Base-by-base conservation (phyloP, 2,888 invertebrate genomes). In the Andrena trimmerana region DNA sequence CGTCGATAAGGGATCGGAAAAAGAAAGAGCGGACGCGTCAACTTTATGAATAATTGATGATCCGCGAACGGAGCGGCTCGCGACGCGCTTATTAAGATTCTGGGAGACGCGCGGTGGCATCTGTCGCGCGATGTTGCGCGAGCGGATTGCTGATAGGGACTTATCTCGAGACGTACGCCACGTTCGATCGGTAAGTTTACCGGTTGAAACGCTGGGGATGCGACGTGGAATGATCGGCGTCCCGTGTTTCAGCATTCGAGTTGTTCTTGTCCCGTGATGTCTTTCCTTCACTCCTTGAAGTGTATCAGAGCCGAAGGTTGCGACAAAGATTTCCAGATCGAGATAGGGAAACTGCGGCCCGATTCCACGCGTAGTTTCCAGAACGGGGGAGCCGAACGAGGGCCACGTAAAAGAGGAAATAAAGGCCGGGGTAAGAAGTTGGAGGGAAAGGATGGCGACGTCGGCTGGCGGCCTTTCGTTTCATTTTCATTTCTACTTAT, bases 31-130 rank as follows among this genome's bases (percentile, higher is more conserved):
- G 52, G 65, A 16, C 78, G 8, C 66, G 72, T 76, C 76, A 52
- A 59, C 73, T 69, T 72, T 73, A 81, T 69, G 81, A 81, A 78
- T 81, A 78, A 78, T 81, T 69, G 77, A 81, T 73, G 67, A 67
- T 16, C 60, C 60, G 57, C 36, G 36, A 33, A 20, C 2, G 59
- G 31, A 66, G 2, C 33, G 57, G 57, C 27, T 54, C 73, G 27
- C 52, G 63, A 20, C 42, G 8, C 20, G 42, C 70, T 70, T 52
- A 63, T 76, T 71, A 80, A 52, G 36, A 66, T 71, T 65, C 50
- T 29, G 50, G 6, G 62, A 33, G 62, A 13, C 62, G 62, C 62
- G 57, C 57, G 4, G 24, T 24, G 57, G 24, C 57, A 57, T 57
- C 57, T 57, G 57, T 57, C 57, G 57, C 8, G 24, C 24, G 13